Evolutionary conservation across 2,888 invertebrate species (phyloP).

Genomic region (Osmoderma eremita): DNA sequence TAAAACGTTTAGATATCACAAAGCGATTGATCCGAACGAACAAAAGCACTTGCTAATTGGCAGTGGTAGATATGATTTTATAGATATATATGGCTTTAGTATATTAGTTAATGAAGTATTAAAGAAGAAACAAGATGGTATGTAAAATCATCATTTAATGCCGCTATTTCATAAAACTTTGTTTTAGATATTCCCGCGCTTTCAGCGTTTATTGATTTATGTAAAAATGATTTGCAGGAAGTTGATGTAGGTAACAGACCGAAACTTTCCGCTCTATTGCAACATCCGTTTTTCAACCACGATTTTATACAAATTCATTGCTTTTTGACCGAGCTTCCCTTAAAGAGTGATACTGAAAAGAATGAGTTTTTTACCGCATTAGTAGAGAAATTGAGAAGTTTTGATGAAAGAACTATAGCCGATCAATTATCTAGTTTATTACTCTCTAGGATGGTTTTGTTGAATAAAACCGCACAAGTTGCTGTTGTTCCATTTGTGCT

Average conservation of each 20-base stretch:
- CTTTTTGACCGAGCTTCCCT: slow-evolving; percentile 82
- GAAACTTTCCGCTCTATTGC: slow-evolving; percentile 71
- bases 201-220: slow-evolving; percentile 75
- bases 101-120: slow-evolving; percentile 80
- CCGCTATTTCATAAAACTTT: slow-evolving; percentile 51
- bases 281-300: slow-evolving; percentile 84
- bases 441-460: slow-evolving; percentile 84
- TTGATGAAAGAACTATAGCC: slow-evolving; percentile 85
- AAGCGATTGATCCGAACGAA: slow-evolving; percentile 78
- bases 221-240: slow-evolving; percentile 76
- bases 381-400: slow-evolving; percentile 73
- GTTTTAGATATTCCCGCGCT: slow-evolving; percentile 74
- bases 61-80: slow-evolving; percentile 65
- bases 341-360: slow-evolving; percentile 82
- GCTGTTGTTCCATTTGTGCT: slow-evolving; percentile 77
- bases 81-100: slow-evolving; percentile 84
- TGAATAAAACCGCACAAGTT: slow-evolving; percentile 82
- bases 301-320: slow-evolving; percentile 86
- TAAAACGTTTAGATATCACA: slow-evolving; percentile 73
- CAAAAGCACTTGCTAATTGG: slow-evolving; percentile 65
- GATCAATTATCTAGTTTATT: slow-evolving; percentile 81
- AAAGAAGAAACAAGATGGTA: slow-evolving; percentile 64
- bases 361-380: slow-evolving; percentile 80
- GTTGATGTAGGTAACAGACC: slow-evolving; percentile 73
- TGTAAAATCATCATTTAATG: slow-evolving; percentile 22